A percentile compares a stretch with the other conserved stretches of the same genome.
These are phyloP conservation scores for Cantharis nigra DNA, from an alignment of 2,888 invertebrate genomes.

Conservation along the genomic window DNA sequence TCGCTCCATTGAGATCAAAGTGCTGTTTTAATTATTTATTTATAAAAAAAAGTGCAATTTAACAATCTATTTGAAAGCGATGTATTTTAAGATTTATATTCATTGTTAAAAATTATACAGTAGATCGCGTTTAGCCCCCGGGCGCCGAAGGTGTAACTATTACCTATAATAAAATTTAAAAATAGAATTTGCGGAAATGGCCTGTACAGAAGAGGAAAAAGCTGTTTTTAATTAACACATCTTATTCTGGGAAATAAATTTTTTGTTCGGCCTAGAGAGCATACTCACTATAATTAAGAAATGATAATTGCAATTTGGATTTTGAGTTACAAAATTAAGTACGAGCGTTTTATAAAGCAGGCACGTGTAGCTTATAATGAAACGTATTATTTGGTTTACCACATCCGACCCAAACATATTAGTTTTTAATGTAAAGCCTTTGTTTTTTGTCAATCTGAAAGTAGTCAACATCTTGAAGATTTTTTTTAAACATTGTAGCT, in stretches of 20 bases:
- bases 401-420: slow-evolving; percentile 26
- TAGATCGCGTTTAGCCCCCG: not conserved
- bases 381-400: slow-evolving; percentile 26
- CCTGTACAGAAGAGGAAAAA: slow-evolving; percentile 9
- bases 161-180: not conserved
- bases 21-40: not conserved
- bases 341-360: slow-evolving; percentile 3
- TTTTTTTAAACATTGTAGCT: not conserved
- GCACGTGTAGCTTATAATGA: slow-evolving; percentile 20
- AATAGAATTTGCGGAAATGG: slow-evolving; percentile 4
- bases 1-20: not conserved
- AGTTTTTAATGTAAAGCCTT: slow-evolving; percentile 10
- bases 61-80: not conserved
- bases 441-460: slow-evolving; percentile 8
- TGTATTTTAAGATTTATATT: slow-evolving; percentile 17
- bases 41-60: not conserved
- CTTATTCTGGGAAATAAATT: slow-evolving; percentile 8
- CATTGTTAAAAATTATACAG: slow-evolving; percentile 15
- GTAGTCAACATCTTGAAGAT: not conserved
- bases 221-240: slow-evolving; percentile 8
- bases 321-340: not conserved
- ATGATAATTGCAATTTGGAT: slow-evolving; percentile 9
- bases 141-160: not conserved
- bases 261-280: slow-evolving; percentile 6
- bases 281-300: slow-evolving; percentile 17